These are phyloP conservation scores for Lytechinus variegatus DNA, from an alignment of 35 echinoderm and acorn worm genomes.

Conservation along the genomic window DNA sequence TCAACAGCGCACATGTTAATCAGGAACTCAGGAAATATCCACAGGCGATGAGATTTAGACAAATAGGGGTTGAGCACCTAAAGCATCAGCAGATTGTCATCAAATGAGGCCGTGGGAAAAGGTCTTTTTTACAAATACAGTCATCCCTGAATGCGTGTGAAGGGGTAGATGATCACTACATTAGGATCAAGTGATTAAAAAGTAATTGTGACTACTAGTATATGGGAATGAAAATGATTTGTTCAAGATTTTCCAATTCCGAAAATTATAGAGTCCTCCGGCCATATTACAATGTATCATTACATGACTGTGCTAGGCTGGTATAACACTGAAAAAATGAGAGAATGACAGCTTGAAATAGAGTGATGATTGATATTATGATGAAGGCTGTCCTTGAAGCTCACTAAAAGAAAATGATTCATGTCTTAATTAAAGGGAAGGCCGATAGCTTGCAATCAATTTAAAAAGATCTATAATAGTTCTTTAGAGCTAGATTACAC, in stretches of 20 bases:
- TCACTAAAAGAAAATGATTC: not conserved
- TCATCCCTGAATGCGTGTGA: conserved; percentile 8
- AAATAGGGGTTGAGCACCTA: not conserved
- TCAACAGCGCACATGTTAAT: not conserved
- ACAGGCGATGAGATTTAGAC: not conserved
- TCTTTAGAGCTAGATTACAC: not conserved
- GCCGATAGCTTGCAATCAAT: not conserved
- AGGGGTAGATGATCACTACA: not conserved
- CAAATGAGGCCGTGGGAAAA: not conserved
- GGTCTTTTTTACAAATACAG: not conserved
- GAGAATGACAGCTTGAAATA: not conserved
- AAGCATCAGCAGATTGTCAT: not conserved
- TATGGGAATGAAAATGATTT: not conserved
- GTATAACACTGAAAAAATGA: not conserved
- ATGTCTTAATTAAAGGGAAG: not conserved
- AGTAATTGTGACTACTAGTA: conserved; percentile 5
- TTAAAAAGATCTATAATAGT: not conserved
- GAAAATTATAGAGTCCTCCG: not conserved
- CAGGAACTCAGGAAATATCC: not conserved
- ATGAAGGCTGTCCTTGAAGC: not conserved
- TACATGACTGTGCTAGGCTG: not conserved
- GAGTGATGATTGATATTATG: not conserved
- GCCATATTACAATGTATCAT: not conserved
- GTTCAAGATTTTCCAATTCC: not conserved
- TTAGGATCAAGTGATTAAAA: not conserved